Conservation (phyloP, 2,113 vertebrate species). For the Panthera tigris region DNA sequence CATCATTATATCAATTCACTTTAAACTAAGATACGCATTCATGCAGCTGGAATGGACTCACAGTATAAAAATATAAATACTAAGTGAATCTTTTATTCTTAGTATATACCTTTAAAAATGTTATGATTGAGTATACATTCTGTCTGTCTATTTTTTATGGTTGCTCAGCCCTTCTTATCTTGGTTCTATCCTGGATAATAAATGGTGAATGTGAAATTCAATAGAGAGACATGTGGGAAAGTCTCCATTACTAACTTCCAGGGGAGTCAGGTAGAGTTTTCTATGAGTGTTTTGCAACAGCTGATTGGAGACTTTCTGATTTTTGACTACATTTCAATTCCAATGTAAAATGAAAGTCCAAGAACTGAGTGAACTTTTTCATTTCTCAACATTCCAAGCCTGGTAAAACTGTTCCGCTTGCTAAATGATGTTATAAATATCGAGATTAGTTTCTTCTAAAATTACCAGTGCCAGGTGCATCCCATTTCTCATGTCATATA, state of each 20-base stretch:
- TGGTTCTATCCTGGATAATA: constrained; percentile 63
- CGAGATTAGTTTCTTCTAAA: constrained; percentile 86
- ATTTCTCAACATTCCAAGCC: constrained; percentile 78
- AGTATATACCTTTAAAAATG: constrained; percentile 63
- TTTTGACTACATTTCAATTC: constrained; percentile 30
- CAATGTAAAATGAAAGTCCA: constrained; percentile 69
- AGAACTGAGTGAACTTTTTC: constrained; percentile 81
- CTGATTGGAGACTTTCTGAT: constrained; percentile 72
- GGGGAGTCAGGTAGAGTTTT: constrained; percentile 57
- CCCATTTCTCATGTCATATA: constrained; percentile 79
- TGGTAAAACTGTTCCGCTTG: constrained; percentile 78
- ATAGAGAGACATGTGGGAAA: not conserved
- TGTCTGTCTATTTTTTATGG: constrained; percentile 68
- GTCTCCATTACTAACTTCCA: not conserved
- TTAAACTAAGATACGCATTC: not conserved
- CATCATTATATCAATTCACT: not conserved
- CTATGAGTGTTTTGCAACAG: constrained; percentile 56
- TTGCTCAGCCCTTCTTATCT: constrained; percentile 64
- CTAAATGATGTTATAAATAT: constrained; percentile 83
- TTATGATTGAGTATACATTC: constrained; percentile 65
- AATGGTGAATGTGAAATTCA: constrained; percentile 71
- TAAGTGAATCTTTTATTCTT: constrained; percentile 53
- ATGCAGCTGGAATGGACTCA: not conserved
- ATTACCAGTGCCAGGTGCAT: constrained; percentile 83
- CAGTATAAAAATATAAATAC: not conserved